Base-by-base conservation (phyloP, 64 coral and sea anemone genomes). In the Porites australiensis region DNA sequence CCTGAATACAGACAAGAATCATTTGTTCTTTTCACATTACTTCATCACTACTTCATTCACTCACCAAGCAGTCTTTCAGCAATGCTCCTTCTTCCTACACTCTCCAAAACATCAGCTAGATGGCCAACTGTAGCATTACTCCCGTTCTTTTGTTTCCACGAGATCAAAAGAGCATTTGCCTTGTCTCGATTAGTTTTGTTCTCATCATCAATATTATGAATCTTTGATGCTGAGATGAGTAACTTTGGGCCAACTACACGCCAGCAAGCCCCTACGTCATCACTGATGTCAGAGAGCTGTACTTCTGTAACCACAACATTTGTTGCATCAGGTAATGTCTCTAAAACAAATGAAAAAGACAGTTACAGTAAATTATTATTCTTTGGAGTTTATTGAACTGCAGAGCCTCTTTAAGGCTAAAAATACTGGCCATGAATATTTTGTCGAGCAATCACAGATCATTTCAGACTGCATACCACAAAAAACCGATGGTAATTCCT, bases 221-320 rank as follows among this genome's bases (percentile, higher is more conserved):
- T 94, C 87, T 94, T 94, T 15, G 86, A 65, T 3, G 58, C 50
- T 6, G 48, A 65, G 20, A 94, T 84, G 6, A 47, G 76, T 20
- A 94, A 86, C 21, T 83, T 89, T 18, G 92, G 58, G 13, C 92
- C 92, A 3, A 94, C 58, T 8, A 89, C 48, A 69, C 88, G 87
- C 92, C 92, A 94, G 14, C 92, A 94, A 14, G 86, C 89, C 8
- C 92, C 92, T 2, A 94, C 86, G n/a, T 94, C 92, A 57, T 94
- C 86, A 84, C 92, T 76, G 14, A 94, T 89, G 19, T 94, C 92
- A 76, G 55, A 8, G 14, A 89, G 86, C 53, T 76, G 68, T 44
- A 83, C 18, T 55, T 94, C 92, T 13, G 92, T 53, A 5, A 89
- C 86, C 3, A 16, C 49, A 20, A 22, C 64, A 60, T 54, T 51